Base-by-base conservation (phyloP, 2,888 invertebrate species). In the Drosophila colorata region DNA sequence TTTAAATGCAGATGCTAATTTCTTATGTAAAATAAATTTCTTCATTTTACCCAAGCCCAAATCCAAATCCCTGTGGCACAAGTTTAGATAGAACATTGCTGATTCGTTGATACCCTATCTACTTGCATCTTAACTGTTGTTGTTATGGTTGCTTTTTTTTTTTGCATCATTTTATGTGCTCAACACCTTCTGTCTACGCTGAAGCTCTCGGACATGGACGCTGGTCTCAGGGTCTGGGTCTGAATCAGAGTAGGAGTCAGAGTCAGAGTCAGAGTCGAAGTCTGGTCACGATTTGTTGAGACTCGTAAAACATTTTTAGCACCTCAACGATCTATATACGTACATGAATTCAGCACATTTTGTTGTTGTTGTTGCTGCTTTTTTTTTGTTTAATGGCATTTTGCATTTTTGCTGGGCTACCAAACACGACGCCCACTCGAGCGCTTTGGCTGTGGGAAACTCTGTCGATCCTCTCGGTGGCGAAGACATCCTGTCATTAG, bases 291-390 rank as follows among this genome's bases (percentile, higher is more conserved):
- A 90, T 88, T 89, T 88, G 87, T 85, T 85, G 88, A 74, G 81
- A 89, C 81, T 90, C 88, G 90, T 90, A 89, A 89, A 89, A 90
- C 88, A 89, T 89, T 88, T 89, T 89, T 88, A 88, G 88, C 88
- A 88, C 88, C 90, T 88, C 87, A 63, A 75, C 87, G 75, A 79
- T 82, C 82, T 55, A 81, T 67, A 78, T 81, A 59, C 43, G 65
- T 67, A 70, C 63, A 74, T 63, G 57, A 58, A 41, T 67, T 66
- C 59, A 73, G 64, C 61, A 63, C 49, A 53, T 31, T 41, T 70
- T 40, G 57, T n/a, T 58, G 31, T 9, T 58, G 20, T 35, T 68
- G 41, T 51, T 49, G 40, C 25, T 60, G 0, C 11, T 38, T 2
- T 40, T 51, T 68, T 55, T 65, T 61, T 64, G 65, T 57, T 83